A percentile compares a stretch with the other conserved stretches of the same genome.
Conservation (phyloP, 1,140 invertebrate genomes). For the Drosophila truncata region DNA sequence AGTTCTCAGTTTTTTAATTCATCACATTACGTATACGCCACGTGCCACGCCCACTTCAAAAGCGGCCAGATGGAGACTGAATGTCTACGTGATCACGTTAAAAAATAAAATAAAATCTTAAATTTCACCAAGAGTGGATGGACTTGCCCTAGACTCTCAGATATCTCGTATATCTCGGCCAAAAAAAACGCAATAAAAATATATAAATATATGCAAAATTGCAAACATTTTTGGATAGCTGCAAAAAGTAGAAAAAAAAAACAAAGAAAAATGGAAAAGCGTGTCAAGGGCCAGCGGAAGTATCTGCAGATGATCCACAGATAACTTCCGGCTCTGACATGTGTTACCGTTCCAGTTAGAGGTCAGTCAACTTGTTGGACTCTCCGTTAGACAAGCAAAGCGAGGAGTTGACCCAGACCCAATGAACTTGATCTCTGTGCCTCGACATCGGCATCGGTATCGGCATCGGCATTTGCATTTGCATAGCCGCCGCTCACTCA, state of each 20-base stretch:
- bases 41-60: slow-evolving; percentile 21
- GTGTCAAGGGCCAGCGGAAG: slow-evolving; percentile 77
- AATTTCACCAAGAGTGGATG: slow-evolving; percentile 10
- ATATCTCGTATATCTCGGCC: slow-evolving; percentile 24
- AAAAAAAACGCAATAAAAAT: slow-evolving; percentile 46
- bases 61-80: not conserved
- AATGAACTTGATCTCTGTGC: slow-evolving; percentile 74
- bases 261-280: slow-evolving; percentile 34
- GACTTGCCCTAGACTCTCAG: slow-evolving; percentile 48
- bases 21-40: slow-evolving; percentile 19
- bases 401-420: slow-evolving; percentile 69
- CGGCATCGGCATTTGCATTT: slow-evolving; percentile 27
- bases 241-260: not conserved
- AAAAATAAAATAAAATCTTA: not conserved
- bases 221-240: not conserved
- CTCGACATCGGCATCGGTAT: not conserved
- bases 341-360: slow-evolving; percentile 73
- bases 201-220: slow-evolving; percentile 25
- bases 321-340: slow-evolving; percentile 41
- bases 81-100: slow-evolving; percentile 22
- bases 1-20: not conserved
- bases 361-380: slow-evolving; percentile 77
- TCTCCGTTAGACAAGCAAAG: slow-evolving; percentile 62
- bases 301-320: slow-evolving; percentile 38
- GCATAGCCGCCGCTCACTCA: slow-evolving; percentile 15